These are phyloP conservation scores for Perizoma flavofasciatum DNA, from an alignment of 2,888 invertebrate genomes.

Conservation along the genomic window DNA sequence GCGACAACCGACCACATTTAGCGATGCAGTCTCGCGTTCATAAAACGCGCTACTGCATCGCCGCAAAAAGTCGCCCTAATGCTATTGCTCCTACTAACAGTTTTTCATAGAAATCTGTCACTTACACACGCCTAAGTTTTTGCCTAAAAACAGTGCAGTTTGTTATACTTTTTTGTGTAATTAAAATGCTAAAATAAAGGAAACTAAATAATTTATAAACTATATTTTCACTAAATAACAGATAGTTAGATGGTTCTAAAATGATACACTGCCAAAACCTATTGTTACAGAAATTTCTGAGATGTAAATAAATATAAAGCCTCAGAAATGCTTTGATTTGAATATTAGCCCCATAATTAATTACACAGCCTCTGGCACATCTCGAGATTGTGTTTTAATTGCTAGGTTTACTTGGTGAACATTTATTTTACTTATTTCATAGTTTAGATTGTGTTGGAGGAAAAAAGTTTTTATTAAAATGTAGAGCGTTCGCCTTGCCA, in stretches of 20 bases:
- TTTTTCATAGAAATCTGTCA: no score
- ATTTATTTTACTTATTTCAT: conserved; percentile 24
- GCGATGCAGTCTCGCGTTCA: no score
- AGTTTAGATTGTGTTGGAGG: conserved; percentile 7
- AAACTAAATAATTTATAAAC: no score
- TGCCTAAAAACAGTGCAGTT: background rate
- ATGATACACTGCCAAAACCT: conserved; percentile 16
- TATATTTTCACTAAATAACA: no score
- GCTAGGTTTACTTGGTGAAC: conserved; percentile 38
- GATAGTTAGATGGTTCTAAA: background rate
- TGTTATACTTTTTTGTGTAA: no score
- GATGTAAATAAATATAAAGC: conserved; percentile 8
- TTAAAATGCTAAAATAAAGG: no score
- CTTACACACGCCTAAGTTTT: no score
- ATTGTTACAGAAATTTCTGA: conserved; percentile 18
- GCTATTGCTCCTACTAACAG: no score
- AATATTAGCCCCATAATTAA: conserved; percentile 50
- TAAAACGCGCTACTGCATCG: no score
- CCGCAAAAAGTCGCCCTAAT: no score
- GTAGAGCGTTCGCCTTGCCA: no score
- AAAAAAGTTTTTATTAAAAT: background rate
- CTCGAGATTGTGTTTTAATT: conserved; percentile 53
- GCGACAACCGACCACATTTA: no score
- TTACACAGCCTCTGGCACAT: conserved; percentile 44
- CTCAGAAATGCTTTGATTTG: conserved; percentile 37